Percentiles rank a stretch among this genome's conserved stretches.
phyloP scores from a whole-genome alignment of 2,888 invertebrate genomes.

The Stenodera caucasica region DNA sequence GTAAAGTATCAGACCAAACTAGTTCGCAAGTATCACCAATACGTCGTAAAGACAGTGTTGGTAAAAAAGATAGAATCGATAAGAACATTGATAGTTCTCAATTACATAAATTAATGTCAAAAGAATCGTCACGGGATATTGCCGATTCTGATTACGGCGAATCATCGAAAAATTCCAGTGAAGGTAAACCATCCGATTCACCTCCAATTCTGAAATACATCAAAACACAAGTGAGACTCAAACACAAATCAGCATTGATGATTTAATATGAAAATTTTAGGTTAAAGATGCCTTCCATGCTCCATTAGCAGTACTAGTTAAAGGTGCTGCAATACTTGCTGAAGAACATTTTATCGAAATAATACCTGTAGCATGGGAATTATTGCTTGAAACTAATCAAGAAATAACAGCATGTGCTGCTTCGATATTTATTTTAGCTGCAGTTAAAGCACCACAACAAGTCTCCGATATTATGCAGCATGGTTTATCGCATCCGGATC shows the following conservation, averaged over 20 bases:
- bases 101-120: conserved; percentile 55
- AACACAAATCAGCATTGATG: background rate
- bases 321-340: conserved; percentile 85
- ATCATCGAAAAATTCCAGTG: conserved; percentile 43
- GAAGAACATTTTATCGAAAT: conserved; percentile 88
- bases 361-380: conserved; percentile 92
- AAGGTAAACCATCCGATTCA: conserved; percentile 61
- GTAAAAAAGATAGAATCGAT: conserved; percentile 65
- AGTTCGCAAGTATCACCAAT: conserved; percentile 79
- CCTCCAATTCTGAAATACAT: conserved; percentile 79
- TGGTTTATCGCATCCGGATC: conserved; percentile 82
- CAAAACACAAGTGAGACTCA: conserved; percentile 70
- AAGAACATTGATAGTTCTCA: conserved; percentile 59
- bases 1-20: conserved; percentile 81
- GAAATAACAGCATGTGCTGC: conserved; percentile 84
- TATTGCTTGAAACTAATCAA: conserved; percentile 88
- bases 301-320: conserved; percentile 81
- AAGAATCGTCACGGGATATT: conserved; percentile 60
- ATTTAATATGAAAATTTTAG: conserved; percentile 50
- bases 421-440: conserved; percentile 87
- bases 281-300: conserved; percentile 90
- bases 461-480: conserved; percentile 88
- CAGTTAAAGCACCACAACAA: conserved; percentile 88
- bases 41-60: conserved; percentile 74
- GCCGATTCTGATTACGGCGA: conserved; percentile 57